Evolutionary conservation across 2,113 vertebrate species (phyloP).

Genomic region (Larimichthys polyactis): DNA sequence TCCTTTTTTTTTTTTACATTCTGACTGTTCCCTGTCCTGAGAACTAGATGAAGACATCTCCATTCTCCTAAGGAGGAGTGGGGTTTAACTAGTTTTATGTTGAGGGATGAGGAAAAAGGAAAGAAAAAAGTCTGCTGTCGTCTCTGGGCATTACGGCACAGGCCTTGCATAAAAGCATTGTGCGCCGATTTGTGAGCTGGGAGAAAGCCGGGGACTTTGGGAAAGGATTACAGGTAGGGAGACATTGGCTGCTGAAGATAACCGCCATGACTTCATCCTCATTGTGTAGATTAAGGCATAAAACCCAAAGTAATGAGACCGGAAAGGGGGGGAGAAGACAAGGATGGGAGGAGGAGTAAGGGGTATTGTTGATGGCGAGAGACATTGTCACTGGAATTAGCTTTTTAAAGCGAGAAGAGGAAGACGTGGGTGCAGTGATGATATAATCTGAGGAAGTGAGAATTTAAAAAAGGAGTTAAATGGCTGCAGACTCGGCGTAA

Average conservation of each 20-base stretch:
- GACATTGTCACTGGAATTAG: conserved; percentile 44
- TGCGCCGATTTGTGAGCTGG: conserved; percentile 75
- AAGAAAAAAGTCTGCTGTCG: conserved; percentile 51
- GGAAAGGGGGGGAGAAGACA: conserved; percentile 62
- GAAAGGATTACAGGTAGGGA: conserved; percentile 83
- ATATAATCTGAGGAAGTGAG: conserved; percentile 16
- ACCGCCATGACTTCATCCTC: conserved; percentile 89
- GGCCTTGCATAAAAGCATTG: conserved; percentile 75
- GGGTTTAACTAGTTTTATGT: conserved; percentile 60
- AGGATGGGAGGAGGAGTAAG: conserved; percentile 53
- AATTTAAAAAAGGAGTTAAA: background rate
- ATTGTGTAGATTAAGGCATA: conserved; percentile 92
- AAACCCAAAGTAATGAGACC: conserved; percentile 93
- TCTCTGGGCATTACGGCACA: conserved; percentile 64
- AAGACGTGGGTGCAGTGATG: conserved; percentile 64
- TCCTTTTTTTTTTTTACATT: conserved; percentile 27
- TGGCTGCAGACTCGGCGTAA: background rate
- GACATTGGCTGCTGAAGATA: conserved; percentile 84
- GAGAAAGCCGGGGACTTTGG: conserved; percentile 70
- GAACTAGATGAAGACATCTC: conserved; percentile 75
- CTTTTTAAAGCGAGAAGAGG: conserved; percentile 37
- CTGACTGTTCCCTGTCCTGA: conserved; percentile 29
- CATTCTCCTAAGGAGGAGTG: conserved; percentile 45
- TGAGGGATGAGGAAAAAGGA: conserved; percentile 47
- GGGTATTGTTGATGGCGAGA: conserved; percentile 61